These are phyloP conservation scores for Chaetodon trifascialis DNA, from an alignment of 2,113 vertebrate genomes.

Conservation along the genomic window DNA sequence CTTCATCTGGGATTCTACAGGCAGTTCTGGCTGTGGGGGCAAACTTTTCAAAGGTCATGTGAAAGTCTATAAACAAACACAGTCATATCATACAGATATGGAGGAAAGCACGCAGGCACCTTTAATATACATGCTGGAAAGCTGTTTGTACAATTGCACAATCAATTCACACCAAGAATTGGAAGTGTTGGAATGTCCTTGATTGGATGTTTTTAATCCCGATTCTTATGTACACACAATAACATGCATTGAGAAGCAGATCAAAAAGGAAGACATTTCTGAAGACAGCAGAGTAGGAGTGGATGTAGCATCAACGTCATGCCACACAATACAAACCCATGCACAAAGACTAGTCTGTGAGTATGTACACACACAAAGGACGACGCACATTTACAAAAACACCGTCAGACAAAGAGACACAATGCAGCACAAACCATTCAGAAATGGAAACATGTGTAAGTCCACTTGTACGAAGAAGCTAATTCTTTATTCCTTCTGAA, in stretches of 20 bases:
- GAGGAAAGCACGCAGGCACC: constrained; percentile 60
- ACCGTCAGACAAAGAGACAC: constrained; percentile 27
- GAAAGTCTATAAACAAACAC: constrained; percentile 52
- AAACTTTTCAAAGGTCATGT: constrained; percentile 74
- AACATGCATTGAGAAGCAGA: constrained; percentile 67
- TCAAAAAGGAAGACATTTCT: constrained; percentile 28
- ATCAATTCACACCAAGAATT: constrained; percentile 37
- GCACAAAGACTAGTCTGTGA: constrained; percentile 45
- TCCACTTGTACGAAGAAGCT: neutral
- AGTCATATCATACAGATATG: constrained; percentile 35
- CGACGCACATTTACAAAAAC: constrained; percentile 52
- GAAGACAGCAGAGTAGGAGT: constrained; percentile 29
- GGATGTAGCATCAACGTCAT: constrained; percentile 53
- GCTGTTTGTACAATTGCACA: constrained; percentile 22
- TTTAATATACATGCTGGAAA: constrained; percentile 60
- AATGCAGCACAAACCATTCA: constrained; percentile 33
- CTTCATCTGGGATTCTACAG: constrained; percentile 66
- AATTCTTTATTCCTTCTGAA: constrained; percentile 2
- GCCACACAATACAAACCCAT: constrained; percentile 68
- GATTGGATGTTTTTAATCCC: neutral
- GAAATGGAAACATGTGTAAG: constrained; percentile 46
- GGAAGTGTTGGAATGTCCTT: constrained; percentile 26
- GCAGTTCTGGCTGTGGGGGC: constrained; percentile 65
- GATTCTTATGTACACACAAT: constrained; percentile 21
- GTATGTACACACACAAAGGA: constrained; percentile 35